Evolutionary conservation across 2,113 vertebrate genomes (phyloP).

Genomic region (Oryzias melastigma): DNA sequence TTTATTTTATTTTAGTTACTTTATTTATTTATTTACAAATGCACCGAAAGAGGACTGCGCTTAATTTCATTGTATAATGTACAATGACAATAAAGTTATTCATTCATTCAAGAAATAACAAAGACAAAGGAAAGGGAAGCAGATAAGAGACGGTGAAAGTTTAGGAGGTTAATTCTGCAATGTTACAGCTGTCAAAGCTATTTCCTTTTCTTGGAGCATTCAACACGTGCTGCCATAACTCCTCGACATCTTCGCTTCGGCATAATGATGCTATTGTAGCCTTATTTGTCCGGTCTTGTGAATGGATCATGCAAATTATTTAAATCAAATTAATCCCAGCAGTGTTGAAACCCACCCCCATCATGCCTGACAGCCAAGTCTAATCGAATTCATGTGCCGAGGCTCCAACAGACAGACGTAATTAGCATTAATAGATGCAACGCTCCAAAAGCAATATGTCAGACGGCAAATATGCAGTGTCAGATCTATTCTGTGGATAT

Average conservation of each 20-base stretch:
- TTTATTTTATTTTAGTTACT: too few relatives aligned
- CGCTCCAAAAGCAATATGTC: constrained; percentile 7
- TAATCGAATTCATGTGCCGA: constrained; percentile 26
- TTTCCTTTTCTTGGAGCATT: constrained; percentile 41
- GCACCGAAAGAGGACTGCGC: too few relatives aligned
- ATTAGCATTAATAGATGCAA: constrained; percentile 21
- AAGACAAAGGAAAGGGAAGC: not conserved
- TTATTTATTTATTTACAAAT: too few relatives aligned
- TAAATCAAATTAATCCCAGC: constrained; percentile 38
- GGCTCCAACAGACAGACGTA: constrained; percentile 8
- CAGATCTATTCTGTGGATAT: not conserved
- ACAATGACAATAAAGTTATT: too few relatives aligned
- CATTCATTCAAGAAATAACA: not conserved
- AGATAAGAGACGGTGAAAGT: constrained; percentile 26
- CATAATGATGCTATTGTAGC: constrained; percentile 4
- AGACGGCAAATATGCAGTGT: constrained; percentile 2
- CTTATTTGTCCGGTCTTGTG: constrained; percentile 27
- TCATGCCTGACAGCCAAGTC: constrained; percentile 23
- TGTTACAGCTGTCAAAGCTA: constrained; percentile 49
- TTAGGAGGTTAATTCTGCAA: constrained; percentile 52
- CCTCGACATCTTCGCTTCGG: constrained; percentile 17
- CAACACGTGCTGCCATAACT: constrained; percentile 30
- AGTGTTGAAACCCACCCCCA: constrained; percentile 2
- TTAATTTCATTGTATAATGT: too few relatives aligned
- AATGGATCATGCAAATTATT: constrained; percentile 31